These are phyloP conservation scores for Batillaria attramentaria DNA, from an alignment of 1,140 invertebrate species.

Conservation along the genomic window DNA sequence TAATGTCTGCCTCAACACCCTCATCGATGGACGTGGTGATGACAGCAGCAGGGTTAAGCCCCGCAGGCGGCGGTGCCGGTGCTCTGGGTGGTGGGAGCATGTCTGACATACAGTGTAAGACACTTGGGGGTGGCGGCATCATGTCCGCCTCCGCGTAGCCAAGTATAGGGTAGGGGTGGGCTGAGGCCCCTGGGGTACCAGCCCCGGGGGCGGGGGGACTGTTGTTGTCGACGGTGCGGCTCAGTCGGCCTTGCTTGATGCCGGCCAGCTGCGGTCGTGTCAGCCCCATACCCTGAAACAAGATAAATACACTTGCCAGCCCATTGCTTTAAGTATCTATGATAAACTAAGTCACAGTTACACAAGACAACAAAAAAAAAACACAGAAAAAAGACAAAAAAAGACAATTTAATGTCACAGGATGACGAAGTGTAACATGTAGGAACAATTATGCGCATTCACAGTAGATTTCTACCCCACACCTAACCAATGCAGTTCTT, in stretches of 20 bases:
- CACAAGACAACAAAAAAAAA: too few species aligned
- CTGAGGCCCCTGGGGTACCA: slow-evolving; percentile 13
- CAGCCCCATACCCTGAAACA: slow-evolving; percentile 26
- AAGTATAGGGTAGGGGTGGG: slow-evolving; percentile 6
- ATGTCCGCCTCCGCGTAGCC: slow-evolving; percentile 43
- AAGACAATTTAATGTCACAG: too few species aligned
- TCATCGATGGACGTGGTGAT: slow-evolving; percentile 73
- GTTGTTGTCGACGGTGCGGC: slow-evolving; percentile 66
- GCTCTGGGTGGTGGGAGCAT: slow-evolving; percentile 47
- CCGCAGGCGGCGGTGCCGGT: slow-evolving; percentile 26
- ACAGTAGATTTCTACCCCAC: too few species aligned
- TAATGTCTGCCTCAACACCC: slow-evolving; percentile 73
- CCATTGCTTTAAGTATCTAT: too few species aligned
- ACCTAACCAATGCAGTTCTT: too few species aligned
- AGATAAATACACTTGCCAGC: too few species aligned
- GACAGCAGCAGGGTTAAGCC: slow-evolving; percentile 42
- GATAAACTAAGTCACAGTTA: too few species aligned
- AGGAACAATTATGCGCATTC: too few species aligned
- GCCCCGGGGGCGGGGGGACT: slow-evolving; percentile 44
- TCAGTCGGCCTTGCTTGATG: slow-evolving; percentile 60
- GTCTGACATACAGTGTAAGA: slow-evolving; percentile 57
- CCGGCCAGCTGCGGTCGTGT: slow-evolving; percentile 52
- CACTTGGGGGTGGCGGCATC: slow-evolving; percentile 35
- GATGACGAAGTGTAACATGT: too few species aligned
- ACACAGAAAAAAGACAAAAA: too few species aligned